A percentile compares a stretch with the other conserved stretches of the same genome.
phyloP scores from a whole-genome alignment of 2,888 invertebrate species.

The Helicoverpa assulta region DNA sequence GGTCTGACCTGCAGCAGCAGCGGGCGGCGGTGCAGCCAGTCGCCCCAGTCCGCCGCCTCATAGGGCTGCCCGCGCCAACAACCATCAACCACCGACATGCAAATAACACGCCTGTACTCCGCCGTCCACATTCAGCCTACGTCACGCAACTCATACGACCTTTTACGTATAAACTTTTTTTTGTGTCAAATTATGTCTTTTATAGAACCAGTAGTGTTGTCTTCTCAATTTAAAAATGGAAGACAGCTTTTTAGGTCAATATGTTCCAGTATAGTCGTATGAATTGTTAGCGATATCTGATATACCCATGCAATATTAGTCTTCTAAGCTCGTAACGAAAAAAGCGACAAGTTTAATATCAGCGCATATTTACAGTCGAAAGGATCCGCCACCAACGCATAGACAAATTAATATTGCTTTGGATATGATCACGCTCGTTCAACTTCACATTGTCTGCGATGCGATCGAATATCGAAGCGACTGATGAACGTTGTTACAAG shows the following conservation, averaged over 20 bases:
- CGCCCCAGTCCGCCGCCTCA: slow-evolving; percentile 87
- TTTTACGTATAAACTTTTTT: not conserved
- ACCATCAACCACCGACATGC: slow-evolving; percentile 88
- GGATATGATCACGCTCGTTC: slow-evolving; percentile 78
- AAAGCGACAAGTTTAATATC: slow-evolving; percentile 66
- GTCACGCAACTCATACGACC: slow-evolving; percentile 65
- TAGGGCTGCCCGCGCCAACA: slow-evolving; percentile 85
- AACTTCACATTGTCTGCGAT: slow-evolving; percentile 82
- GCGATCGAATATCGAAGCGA: slow-evolving; percentile 80
- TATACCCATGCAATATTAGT: slow-evolving; percentile 89
- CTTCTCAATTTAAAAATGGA: not conserved
- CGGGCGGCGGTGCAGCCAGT: slow-evolving; percentile 93
- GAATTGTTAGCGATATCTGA: slow-evolving; percentile 69
- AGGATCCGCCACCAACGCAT: slow-evolving; percentile 82
- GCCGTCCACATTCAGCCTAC: slow-evolving; percentile 67
- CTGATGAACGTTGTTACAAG: slow-evolving; percentile 74
- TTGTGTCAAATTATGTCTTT: no score
- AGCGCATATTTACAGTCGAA: slow-evolving; percentile 68
- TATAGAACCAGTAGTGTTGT: no score
- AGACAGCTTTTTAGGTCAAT: not conserved
- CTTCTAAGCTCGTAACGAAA: slow-evolving; percentile 73
- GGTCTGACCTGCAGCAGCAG: slow-evolving; percentile 96
- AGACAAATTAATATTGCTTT: slow-evolving; percentile 86
- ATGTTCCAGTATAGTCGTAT: slow-evolving; percentile 54
- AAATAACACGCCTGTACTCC: slow-evolving; percentile 85